These are phyloP conservation scores for Drosophila leonis DNA, from an alignment of 2,888 invertebrate genomes.

Conservation along the genomic window DNA sequence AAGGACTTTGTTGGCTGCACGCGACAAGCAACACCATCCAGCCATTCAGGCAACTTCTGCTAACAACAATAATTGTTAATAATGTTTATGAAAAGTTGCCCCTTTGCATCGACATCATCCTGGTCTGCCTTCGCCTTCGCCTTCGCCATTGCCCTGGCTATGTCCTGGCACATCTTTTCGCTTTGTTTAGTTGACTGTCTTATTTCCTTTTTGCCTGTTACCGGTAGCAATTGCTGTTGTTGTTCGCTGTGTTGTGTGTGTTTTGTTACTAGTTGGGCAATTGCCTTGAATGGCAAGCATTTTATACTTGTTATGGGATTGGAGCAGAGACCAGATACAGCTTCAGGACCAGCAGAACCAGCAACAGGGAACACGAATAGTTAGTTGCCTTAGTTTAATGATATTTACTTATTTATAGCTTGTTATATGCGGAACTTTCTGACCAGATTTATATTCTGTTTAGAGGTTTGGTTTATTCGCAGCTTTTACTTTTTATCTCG, in stretches of 20 bases:
- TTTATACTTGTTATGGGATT: conserved; percentile 52
- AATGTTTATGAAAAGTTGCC: conserved; percentile 82
- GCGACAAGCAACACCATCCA: conserved; percentile 67
- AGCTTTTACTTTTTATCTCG: not conserved
- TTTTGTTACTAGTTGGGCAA: conserved; percentile 60
- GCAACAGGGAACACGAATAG: conserved; percentile 1
- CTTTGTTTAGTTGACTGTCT: conserved; percentile 71
- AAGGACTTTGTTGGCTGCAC: conserved; percentile 71
- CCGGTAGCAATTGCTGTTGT: conserved; percentile 40
- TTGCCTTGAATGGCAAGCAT: conserved; percentile 69
- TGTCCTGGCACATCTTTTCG: conserved; percentile 70
- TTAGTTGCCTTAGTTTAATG: conserved; percentile 65
- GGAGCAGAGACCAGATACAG: conserved; percentile 35
- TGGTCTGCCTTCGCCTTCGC: conserved; percentile 38
- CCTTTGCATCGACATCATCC: conserved; percentile 42
- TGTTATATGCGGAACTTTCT: conserved; percentile 11
- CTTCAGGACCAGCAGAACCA: not conserved
- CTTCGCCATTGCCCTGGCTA: conserved; percentile 35
- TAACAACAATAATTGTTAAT: conserved; percentile 82
- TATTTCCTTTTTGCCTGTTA: conserved; percentile 54
- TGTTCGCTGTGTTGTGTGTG: conserved; percentile 21
- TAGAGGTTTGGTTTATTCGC: conserved; percentile 1
- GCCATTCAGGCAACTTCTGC: conserved; percentile 67
- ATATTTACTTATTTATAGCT: conserved; percentile 66
- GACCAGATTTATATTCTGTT: conserved; percentile 10